Base-by-base conservation (phyloP, 2,797 vertebrate species). In the Echiichthys vipera region DNA sequence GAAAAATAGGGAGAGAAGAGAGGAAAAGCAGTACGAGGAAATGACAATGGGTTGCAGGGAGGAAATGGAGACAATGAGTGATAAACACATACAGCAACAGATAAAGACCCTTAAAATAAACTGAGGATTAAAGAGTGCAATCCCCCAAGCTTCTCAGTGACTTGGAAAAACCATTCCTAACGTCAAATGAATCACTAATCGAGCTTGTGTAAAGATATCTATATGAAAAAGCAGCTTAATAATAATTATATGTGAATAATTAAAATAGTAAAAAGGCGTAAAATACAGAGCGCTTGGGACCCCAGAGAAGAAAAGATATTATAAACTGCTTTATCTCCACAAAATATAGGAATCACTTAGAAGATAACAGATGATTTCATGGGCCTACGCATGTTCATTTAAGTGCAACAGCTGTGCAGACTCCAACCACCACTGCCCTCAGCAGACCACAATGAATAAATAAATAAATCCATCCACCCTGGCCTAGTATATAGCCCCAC, bases 241-340 rank as follows among this genome's bases (percentile, higher is more conserved):
- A 72, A 79, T 91, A 91, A 91, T 92, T 92, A 91, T 92, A 92
- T 74, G 67, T 42, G 77, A 85, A 85, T 92, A 91, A 94, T 91
- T 91, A 91, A 91, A 93, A 89, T 55, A 72, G 57, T 67, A 61
- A n/a, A 77, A 73, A 66, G 71, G 62, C 65, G 70, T 80, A 71
- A 77, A 86, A 84, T 50, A 71, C 36, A 72, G 73, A 78, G 72
- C 15, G 14, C 59, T 43, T 14, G 18, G 7, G 62, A 77, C 36
- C 83, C 74, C 15, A 0, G 80, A 81, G 82, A 84, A 68, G 62
- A 72, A 70, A 81, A 69, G 46, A 80, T 71, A 87, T 78, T 77
- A 80, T 53, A 56, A 67, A 80, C 62, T 42, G 65, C 49, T 56
- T 71, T 86, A 86, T 74, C 75, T 78, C 61, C 13, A 37, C 62